Percentiles rank a stretch among this genome's conserved stretches.
phyloP scores from a whole-genome alignment of 2,113 vertebrate genomes.

The Thunnus maccoyii region DNA sequence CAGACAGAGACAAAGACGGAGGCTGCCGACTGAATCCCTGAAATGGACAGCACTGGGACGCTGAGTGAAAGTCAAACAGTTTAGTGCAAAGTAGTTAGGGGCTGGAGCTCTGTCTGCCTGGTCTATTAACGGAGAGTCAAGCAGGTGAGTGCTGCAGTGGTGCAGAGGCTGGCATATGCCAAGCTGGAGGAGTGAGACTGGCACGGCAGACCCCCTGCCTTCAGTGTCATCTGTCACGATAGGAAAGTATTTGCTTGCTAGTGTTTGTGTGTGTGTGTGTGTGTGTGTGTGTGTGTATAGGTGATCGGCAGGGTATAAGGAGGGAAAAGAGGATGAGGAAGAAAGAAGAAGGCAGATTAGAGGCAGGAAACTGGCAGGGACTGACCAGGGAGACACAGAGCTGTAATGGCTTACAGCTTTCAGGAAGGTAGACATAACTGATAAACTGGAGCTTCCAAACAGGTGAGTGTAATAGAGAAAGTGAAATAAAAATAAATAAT shows the following conservation, averaged over 20 bases:
- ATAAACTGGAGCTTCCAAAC: constrained; percentile 7
- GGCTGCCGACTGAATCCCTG: constrained; percentile 61
- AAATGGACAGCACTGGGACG: constrained; percentile 63
- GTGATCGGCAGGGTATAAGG: constrained; percentile 2
- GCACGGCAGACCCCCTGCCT: constrained; percentile 62
- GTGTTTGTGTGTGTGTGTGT: neutral
- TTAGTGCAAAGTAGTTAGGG: constrained; percentile 51
- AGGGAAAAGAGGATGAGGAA: constrained; percentile 27
- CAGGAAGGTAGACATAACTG: constrained; percentile 19
- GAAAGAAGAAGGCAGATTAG: constrained; percentile 24
- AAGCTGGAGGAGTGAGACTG: constrained; percentile 50
- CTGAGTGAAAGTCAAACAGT: constrained; percentile 65
- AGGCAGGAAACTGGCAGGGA: constrained; percentile 37
- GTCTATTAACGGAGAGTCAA: constrained; percentile 41
- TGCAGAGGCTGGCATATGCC: constrained; percentile 54
- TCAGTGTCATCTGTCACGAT: constrained; percentile 74
- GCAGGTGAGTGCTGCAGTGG: constrained; percentile 66
- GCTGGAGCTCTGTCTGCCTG: constrained; percentile 20
- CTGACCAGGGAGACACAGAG: constrained; percentile 11
- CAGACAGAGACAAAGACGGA: constrained; percentile 74
- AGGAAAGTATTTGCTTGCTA: constrained; percentile 4
- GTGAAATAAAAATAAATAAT: no score
- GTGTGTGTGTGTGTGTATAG: neutral
- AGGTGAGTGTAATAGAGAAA: neutral
- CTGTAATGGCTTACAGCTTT: constrained; percentile 26